These are phyloP conservation scores for Phytoseiulus persimilis DNA, from an alignment of 2,888 invertebrate genomes.

Conservation along the genomic window DNA sequence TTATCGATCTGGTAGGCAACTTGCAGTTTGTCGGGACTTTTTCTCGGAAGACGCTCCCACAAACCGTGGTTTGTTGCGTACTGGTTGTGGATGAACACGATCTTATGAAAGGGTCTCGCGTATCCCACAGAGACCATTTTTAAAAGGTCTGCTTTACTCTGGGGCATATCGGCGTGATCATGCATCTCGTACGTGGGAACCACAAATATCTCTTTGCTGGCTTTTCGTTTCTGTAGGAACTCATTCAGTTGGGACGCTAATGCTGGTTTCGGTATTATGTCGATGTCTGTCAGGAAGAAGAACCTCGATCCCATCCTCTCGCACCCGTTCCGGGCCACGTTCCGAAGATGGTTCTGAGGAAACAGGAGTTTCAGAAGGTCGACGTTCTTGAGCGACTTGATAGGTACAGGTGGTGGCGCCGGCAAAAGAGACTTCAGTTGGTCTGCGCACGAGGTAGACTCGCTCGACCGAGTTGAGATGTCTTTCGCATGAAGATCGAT, in stretches of 20 bases:
- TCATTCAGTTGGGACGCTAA: slow-evolving; percentile 63
- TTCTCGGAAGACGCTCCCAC: slow-evolving; percentile 48
- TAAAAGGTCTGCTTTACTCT: slow-evolving; percentile 69
- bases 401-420: slow-evolving; percentile 54
- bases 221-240: slow-evolving; percentile 52
- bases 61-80: slow-evolving; percentile 74
- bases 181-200: slow-evolving; percentile 83
- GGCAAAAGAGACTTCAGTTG: slow-evolving; percentile 41
- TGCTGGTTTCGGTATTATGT: slow-evolving; percentile 70
- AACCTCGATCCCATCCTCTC: slow-evolving; percentile 56
- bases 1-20: slow-evolving; percentile 74
- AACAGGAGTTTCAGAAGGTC: slow-evolving; percentile 59
- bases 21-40: slow-evolving; percentile 54
- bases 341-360: slow-evolving; percentile 80
- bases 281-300: slow-evolving; percentile 77
- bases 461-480: slow-evolving; percentile 18
- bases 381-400: slow-evolving; percentile 60
- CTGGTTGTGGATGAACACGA: slow-evolving; percentile 84
- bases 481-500: slow-evolving; percentile 45
- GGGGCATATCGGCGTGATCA: slow-evolving; percentile 64
- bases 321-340: slow-evolving; percentile 71
- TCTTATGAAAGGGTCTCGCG: slow-evolving; percentile 79
- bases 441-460: slow-evolving; percentile 42
- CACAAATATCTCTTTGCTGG: slow-evolving; percentile 56
- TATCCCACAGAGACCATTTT: slow-evolving; percentile 67